A percentile compares a stretch with the other conserved stretches of the same genome.
phyloP scores from a whole-genome alignment of 64 coral and sea anemone genomes.

The Montipora capricornis region DNA sequence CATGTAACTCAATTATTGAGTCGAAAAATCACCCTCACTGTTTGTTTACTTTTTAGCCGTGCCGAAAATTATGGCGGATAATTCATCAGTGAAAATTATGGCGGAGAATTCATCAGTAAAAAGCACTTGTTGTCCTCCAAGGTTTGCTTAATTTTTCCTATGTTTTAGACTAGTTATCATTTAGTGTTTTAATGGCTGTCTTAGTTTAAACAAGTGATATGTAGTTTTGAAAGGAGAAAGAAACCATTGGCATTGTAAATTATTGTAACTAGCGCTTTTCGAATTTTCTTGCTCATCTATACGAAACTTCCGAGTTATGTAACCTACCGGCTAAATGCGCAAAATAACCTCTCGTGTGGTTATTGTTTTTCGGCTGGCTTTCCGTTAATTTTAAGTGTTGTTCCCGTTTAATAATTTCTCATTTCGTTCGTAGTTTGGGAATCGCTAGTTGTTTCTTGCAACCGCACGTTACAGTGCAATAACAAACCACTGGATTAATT shows the following conservation, averaged over 20 bases:
- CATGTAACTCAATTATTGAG: constrained; percentile 2
- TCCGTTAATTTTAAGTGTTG: constrained; percentile 22
- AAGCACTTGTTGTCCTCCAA: constrained; percentile 12
- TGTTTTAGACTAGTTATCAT: constrained; percentile 9
- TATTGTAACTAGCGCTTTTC: constrained; percentile 40
- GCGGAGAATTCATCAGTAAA: constrained; percentile 21
- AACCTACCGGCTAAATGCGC: neutral
- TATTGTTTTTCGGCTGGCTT: constrained; percentile 37
- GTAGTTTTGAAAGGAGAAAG: constrained; percentile 12
- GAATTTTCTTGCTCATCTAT: constrained; percentile 31
- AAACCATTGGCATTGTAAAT: constrained; percentile 25
- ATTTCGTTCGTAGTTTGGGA: too few species aligned
- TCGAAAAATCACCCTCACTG: constrained; percentile 4
- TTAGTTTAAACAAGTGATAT: neutral
- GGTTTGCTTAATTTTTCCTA: constrained; percentile 22
- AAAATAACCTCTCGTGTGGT: constrained; percentile 33
- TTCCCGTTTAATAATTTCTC: constrained; percentile 25
- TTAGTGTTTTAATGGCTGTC: neutral
- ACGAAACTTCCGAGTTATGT: constrained; percentile 34
- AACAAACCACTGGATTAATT: too few species aligned
- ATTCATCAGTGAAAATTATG: constrained; percentile 23
- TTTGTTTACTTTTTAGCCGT: constrained; percentile 17
- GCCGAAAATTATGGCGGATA: constrained; percentile 21
- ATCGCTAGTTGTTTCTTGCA: too few species aligned
- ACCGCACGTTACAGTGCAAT: too few species aligned